Evolutionary conservation across 2,797 vertebrate species (phyloP), one percentile per base, ranked within the genome.

Genomic region (Crax fasciolata): DNA sequence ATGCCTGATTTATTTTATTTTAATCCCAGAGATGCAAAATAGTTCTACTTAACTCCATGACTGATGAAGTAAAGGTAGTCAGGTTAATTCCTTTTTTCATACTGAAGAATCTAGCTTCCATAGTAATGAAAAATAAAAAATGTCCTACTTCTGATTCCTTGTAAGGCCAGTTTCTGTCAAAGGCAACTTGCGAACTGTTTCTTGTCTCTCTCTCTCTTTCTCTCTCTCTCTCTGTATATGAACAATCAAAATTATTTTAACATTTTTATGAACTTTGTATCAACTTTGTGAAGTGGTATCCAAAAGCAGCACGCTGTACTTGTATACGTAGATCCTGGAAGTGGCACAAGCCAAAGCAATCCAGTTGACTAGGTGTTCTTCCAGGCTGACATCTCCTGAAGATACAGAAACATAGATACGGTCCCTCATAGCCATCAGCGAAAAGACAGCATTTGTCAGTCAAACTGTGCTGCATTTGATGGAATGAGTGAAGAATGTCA

Each of bases 341-440:
- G 57, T 59, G 41, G 23, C 63, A 82, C 15, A 61, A 59, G 38
- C 19, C 28, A 24, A 35, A 23, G 17, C 43, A 78, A 38, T 59
- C 63, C 39, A 2, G 70, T 70, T 81, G 48, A 61, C 38, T 73
- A 61, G 58, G 19, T 70, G 38, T 84, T 55, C 43, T 88, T 30
- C 28, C 65, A 87, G 65, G 28, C n/a, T 75, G 46, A 55, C 57
- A 65, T 88, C 35, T 35, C 89, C 80, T 90, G 62, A 90, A 91
- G 82, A 19, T n/a, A 71, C 6, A 87, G 70, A 71, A 59, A 67
- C 3, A 43, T 19, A 21, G 19, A 14, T 66, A n/a, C 43, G 14
- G 48, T 52, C 28, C 32, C 61, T 65, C 21, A 35, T 63, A 84
- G 39, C 51, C 48, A 55, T 72, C 77, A 90, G 30, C 35, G 84